Percentiles rank a stretch among this genome's conserved stretches.
These are phyloP conservation scores for Semotilus atromaculatus DNA, from an alignment of 2,797 vertebrate species.

Conservation along the genomic window DNA sequence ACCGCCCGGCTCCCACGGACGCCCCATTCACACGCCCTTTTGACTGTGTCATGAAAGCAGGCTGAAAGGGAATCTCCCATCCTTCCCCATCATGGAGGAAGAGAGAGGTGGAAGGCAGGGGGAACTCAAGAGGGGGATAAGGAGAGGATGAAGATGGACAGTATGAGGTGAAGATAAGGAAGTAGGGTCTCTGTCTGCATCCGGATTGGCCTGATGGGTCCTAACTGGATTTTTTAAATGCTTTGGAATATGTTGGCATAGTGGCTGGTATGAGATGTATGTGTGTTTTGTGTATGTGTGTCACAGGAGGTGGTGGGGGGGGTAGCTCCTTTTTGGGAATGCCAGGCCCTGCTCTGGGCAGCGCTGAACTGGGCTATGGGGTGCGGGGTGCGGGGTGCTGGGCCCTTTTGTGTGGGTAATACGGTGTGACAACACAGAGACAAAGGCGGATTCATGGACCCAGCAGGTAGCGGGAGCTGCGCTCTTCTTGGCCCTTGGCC, in stretches of 20 bases:
- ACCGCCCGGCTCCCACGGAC: conserved; percentile 84
- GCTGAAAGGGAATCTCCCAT: conserved; percentile 91
- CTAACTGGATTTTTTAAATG: conserved; percentile 51
- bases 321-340: conserved; percentile 79
- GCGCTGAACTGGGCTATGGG: conserved; percentile 77
- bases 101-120: conserved; percentile 61
- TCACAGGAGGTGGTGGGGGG: conserved; percentile 46
- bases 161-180: conserved; percentile 18
- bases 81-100: conserved; percentile 71
- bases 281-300: conserved; percentile 49
- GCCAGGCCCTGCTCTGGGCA: conserved; percentile 91
- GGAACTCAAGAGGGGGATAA: conserved; percentile 66
- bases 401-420: conserved; percentile 88
- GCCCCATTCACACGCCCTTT: conserved; percentile 99
- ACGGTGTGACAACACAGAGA: conserved; percentile 96
- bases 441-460: conserved; percentile 98
- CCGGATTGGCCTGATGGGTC: conserved; percentile 11
- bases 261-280: conserved; percentile 54
- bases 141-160: conserved; percentile 66
- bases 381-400: conserved; percentile 79
- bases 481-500: conserved; percentile 82
- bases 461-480: conserved; percentile 97
- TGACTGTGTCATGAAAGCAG: conserved; percentile 87
- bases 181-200: neutral
- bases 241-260: conserved; percentile 44